These are phyloP conservation scores for Sylvilagus floridanus DNA, from an alignment of 2,797 vertebrate species.

Conservation along the genomic window DNA sequence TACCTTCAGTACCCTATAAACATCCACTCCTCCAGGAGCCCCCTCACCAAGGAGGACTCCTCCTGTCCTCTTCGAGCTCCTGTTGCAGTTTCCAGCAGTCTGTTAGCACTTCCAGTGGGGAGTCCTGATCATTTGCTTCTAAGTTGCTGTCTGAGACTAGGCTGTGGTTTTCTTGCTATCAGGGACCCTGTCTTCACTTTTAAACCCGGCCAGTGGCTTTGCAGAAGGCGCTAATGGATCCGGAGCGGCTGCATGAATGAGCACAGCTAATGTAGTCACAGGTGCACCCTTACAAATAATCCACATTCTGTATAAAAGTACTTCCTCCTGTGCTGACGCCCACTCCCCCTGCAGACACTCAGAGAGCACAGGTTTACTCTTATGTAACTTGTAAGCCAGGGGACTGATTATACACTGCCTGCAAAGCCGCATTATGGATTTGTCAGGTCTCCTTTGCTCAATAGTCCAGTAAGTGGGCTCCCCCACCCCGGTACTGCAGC, in stretches of 20 bases:
- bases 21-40: not conserved
- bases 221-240: not conserved
- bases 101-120: not conserved
- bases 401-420: not conserved
- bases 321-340: slow-evolving; percentile 11
- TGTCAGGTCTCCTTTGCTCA: not conserved
- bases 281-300: not conserved
- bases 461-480: not conserved
- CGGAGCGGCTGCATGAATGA: slow-evolving; percentile 1
- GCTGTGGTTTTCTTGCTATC: slow-evolving; percentile 2
- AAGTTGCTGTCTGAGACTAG: not conserved
- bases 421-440: not conserved
- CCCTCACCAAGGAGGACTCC: not conserved
- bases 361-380: not conserved
- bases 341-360: slow-evolving; percentile 41
- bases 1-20: fast-evolving
- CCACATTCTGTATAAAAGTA: not conserved
- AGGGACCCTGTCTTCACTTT: not conserved
- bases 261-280: not conserved
- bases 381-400: not conserved
- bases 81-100: not conserved
- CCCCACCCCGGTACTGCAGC: not conserved
- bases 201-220: not conserved
- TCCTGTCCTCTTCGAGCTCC: not conserved
- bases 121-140: not conserved